Evolutionary conservation across 2,888 invertebrate species (phyloP), one percentile per base, ranked within the genome.

Genomic region (Chymomyza caudatula): DNA sequence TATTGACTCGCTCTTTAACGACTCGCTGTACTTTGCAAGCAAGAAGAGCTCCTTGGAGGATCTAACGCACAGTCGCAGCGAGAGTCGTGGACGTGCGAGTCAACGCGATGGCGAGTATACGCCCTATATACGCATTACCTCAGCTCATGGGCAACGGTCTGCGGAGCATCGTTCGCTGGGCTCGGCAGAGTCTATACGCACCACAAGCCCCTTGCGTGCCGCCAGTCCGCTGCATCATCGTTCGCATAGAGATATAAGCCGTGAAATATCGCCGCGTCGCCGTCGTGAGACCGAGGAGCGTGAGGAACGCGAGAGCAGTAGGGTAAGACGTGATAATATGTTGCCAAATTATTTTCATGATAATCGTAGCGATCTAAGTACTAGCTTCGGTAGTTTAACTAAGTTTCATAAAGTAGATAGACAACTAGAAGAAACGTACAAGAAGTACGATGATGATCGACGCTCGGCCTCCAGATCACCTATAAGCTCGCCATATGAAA

Each of bases 351-450:
- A 85, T 88, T 82, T 81, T 74, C 79, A 64, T 77, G 84, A 86
- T 83, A 83, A 85, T 76, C 79, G 78, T 89, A 89, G 88, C 78
- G 85, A 84, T 73, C 73, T 85, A 83, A 87, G 87, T 81, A 37
- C 29, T 37, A 87, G 85, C 79, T 79, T 84, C 82, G 78, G 77
- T 88, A 88, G 88, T 88, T 88, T 89, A 90, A 89, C 84, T 81
- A 88, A 88, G 85, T 89, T 88, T 88, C 87, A 89, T 85, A 88
- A 89, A 88, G 89, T 89, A 90, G 89, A 89, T 89, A 89, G 88
- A 76, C 88, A 89, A 88, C 88, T 90, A 88, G 88, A 88, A 85
- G 88, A 88, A 84, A 82, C 86, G 66, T 86, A 86, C 85, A 78
- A 82, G 80, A 79, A 82, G 72, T 79, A 78, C 76, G 80, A 82